Conservation (phyloP, 2,888 invertebrate species). For the Neoitamus cyanurus region DNA sequence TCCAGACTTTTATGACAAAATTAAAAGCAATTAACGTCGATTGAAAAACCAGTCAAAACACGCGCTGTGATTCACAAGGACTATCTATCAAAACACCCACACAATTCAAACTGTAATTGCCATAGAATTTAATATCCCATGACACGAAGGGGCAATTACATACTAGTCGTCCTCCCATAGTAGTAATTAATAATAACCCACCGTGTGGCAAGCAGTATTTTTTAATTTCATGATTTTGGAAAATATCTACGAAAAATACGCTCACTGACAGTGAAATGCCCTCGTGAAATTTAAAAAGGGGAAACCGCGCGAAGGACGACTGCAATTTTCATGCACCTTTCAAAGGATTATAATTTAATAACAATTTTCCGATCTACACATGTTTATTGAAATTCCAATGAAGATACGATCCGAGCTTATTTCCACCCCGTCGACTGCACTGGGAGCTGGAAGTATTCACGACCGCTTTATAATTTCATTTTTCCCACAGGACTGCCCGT, state of each 20-base stretch:
- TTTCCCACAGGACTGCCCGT: neutral
- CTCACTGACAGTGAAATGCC: neutral
- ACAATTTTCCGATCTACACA: neutral
- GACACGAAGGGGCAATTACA: neutral
- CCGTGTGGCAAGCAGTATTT: too few relatives aligned
- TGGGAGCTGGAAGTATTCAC: neutral
- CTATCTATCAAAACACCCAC: neutral
- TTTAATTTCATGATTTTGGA: too few relatives aligned
- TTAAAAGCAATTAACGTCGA: too few relatives aligned
- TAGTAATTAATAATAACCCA: too few relatives aligned
- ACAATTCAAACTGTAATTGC: neutral
- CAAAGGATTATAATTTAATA: neutral
- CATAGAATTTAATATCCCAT: neutral
- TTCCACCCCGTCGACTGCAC: neutral
- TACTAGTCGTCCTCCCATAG: neutral
- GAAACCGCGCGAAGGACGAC: neutral
- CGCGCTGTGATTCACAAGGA: neutral
- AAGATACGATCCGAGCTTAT: neutral
- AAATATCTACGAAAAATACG: neutral
- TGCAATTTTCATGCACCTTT: neutral
- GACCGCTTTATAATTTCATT: neutral
- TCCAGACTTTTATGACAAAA: too few relatives aligned
- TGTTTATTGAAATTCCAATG: neutral
- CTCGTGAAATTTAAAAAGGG: neutral
- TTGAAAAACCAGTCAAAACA: too few relatives aligned